Percentiles rank a stretch among this genome's conserved stretches.
Conservation (phyloP, 2,888 invertebrate genomes). For the Pollenia griseotomentosa region DNA sequence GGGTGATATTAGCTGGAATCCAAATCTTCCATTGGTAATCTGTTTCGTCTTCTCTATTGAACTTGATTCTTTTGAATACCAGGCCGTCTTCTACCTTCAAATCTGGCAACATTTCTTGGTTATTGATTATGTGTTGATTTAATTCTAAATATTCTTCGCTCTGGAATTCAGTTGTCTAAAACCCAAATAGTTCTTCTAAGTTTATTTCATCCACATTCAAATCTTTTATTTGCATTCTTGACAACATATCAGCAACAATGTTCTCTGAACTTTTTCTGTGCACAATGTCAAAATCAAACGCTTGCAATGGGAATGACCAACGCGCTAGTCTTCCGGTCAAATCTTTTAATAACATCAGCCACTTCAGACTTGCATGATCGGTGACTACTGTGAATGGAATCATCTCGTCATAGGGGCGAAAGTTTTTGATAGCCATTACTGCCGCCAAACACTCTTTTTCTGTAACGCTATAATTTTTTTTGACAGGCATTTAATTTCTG, state of each 20-base stretch:
- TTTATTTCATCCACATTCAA: neutral
- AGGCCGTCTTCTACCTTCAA: too few relatives aligned
- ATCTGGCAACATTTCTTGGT: too few relatives aligned
- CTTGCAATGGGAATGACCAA: constrained; percentile 48
- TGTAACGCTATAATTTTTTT: constrained; percentile 52
- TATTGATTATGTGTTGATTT: too few relatives aligned
- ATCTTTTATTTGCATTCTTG: neutral
- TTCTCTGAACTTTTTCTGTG: constrained; percentile 46
- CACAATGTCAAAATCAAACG: constrained; percentile 19
- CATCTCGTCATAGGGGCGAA: constrained; percentile 57
- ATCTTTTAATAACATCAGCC: constrained; percentile 44
- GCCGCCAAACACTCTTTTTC: constrained; percentile 63
- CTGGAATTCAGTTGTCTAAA: too few relatives aligned
- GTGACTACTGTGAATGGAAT: constrained; percentile 25
- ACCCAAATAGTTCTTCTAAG: neutral
- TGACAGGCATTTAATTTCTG: constrained; percentile 29
- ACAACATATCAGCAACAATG: constrained; percentile 35
- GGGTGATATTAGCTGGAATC: too few relatives aligned
- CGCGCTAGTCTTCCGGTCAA: constrained; percentile 31
- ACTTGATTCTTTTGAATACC: too few relatives aligned
- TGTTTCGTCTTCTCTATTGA: too few relatives aligned
- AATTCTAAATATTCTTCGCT: too few relatives aligned
- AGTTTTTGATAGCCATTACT: constrained; percentile 47
- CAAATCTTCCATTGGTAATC: too few relatives aligned
- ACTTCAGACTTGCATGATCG: constrained; percentile 31